Base-by-base conservation (phyloP, 2,113 vertebrate species). In the Leuciscus idus region DNA sequence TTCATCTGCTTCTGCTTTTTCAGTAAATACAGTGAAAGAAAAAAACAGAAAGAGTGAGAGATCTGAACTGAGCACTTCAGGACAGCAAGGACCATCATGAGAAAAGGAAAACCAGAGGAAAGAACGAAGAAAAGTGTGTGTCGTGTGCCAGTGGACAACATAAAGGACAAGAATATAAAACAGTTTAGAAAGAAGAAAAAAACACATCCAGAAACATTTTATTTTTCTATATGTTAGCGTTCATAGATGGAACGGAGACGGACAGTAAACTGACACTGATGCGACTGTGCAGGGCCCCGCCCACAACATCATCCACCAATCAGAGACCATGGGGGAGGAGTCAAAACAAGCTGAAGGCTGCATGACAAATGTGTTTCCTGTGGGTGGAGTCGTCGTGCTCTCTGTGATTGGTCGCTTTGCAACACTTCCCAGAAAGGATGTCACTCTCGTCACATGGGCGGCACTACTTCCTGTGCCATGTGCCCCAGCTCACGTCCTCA, bases 161-260 rank as follows among this genome's bases (percentile, higher is more conserved):
- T 30, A 17, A 75, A 57, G 48, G 33, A 21, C 9, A 28, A 62
- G 26, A 61, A 68, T 78, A 46, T 23, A 73, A 73, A 73, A 21
- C 36, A 66, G 61, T 83, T 8, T 4, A 43, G 39, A 76, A n/a
- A 72, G 33, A 72, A 33, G 55, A 55, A 77, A n/a, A 48, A 59
- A 91, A 91, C 91, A 89, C 92, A 90, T 91, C 92, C 89, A 94
- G 94, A 74, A 94, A 93, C 93, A 90, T 94, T 94, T 94, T 95
- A 95, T 95, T 95, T 95, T 95, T 95, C 93, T 95, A 95, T 94
- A 92, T 92, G 93, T 95, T 87, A 94, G 12, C 46, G 12, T 68
- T 50, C 26, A 30, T 78, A 36, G 78, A 84, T 28, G 83, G 36
- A 89, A 59, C 82, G 91, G 93, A 90, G 90, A 92, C 1, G 19